Base-by-base conservation (phyloP, 2,797 vertebrate species). In the Tolypeutes matacus region DNA sequence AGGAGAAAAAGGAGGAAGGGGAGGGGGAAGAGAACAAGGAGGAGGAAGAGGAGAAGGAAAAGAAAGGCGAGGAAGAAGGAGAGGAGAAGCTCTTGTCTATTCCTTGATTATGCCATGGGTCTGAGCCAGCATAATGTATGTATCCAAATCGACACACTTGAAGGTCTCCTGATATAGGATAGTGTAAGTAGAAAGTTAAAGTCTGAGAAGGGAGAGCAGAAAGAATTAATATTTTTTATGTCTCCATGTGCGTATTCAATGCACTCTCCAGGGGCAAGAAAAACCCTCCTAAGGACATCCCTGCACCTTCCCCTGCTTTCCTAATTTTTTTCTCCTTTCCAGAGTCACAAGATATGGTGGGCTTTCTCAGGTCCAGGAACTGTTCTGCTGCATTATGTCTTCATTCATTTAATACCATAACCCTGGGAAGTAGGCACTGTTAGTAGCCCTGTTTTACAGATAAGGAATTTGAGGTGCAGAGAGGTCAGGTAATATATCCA, bases 11-110 rank as follows among this genome's bases (percentile, higher is more conserved):
- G 2, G 27, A 58, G 0, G 51, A 31, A 9, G 42, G 14, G 46
- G 2, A 36, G n/a, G 31, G 11, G 7, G 12, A 29, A 23, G 14
- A 14, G 13, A n/a, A n/a, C 5, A 11, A 2, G 1, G 13, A 0
- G 18, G 39, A 23, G 21, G 9, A 72, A 5, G 3, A 42, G 14
- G 10, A 25, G 17, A 29, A 14, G 36, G 27, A 27, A 5, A 2
- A 7, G 14, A 36, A 7, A 27, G 0, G 10, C 29, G 31, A 81
- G 60, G 7, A 53, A 5, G 70, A 17, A 42, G 29, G 12, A 15
- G 42, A 64, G 7, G 27, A 78, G 42, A 62, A 70, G 20, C 0
- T 0, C 4, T 34, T 42, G 7, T 21, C 56, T 53, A 36, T 25
- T 10, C 9, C 25, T 36, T 7, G 62, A 77, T 51, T 58, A 31